phyloP scores from a whole-genome alignment of 2,797 vertebrate species.

The Chelonia mydas region DNA sequence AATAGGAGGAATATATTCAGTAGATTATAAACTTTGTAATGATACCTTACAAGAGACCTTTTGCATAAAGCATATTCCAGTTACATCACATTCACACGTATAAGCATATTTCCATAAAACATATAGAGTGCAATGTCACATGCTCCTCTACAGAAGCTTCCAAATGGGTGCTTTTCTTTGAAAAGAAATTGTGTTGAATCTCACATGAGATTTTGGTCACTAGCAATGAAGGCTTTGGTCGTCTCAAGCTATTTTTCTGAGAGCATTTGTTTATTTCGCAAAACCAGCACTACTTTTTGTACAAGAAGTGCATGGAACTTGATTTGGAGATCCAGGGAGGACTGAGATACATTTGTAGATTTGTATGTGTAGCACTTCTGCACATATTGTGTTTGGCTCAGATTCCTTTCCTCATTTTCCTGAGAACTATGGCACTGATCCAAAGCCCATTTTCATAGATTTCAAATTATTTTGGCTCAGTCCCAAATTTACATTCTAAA shows the following conservation, averaged over 20 bases:
- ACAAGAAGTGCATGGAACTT: neutral
- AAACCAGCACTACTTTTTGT: neutral
- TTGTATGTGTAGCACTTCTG: neutral
- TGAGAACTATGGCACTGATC: neutral
- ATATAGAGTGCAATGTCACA: neutral
- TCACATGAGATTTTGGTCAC: neutral
- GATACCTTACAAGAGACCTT: too few species aligned
- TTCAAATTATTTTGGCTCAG: neutral
- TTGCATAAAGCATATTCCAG: too few species aligned
- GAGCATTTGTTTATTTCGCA: rapidly evolving
- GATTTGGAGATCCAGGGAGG: neutral
- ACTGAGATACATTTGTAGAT: neutral
- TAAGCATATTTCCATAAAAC: too few species aligned
- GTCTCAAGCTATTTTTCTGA: neutral
- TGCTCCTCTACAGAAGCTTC: neutral
- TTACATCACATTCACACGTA: too few species aligned
- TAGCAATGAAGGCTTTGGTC: neutral
- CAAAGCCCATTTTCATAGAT: neutral
- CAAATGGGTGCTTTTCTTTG: neutral
- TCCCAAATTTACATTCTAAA: neutral
- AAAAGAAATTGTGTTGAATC: neutral
- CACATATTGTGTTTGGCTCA: neutral
- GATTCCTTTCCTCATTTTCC: neutral
- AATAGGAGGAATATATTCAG: too few species aligned
- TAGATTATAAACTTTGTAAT: too few species aligned